Base-by-base conservation (phyloP, 2,888 invertebrate genomes). In the Meteorus colon region DNA sequence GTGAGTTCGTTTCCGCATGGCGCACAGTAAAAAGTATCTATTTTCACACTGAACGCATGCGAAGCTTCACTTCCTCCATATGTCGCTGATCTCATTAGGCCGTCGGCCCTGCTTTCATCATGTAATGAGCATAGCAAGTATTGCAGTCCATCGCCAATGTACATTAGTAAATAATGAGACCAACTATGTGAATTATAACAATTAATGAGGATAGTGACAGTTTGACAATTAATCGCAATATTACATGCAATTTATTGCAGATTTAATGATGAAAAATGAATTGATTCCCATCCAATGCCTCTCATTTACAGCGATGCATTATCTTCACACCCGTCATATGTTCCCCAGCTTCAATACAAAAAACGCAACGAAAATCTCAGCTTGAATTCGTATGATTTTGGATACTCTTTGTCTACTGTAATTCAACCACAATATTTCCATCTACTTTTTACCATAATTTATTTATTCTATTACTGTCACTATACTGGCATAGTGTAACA, bases 241-340 rank as follows among this genome's bases (percentile, higher is more conserved):
- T 16, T 29, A n/a, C 14, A 14, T 27, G 12, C 8, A 55, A 0
- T 4, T 55, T 29, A 45, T 19, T 12, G 41, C 16, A n/a, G 41
- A 12, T 2, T 16, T 3, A 51, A 29, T 27, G 29, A 29, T 41
- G 29, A 29, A 31, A 27, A 62, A 62, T 27, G 10, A 12, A 29
- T 27, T 62, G 62, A 19, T 19, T 24, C 2, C 4, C 5, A 12
- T 45, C 16, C 24, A 24, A 8, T 71, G 59, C 31, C 34, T 69
- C 66, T 68, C 74, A 66, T 74, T 76, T 66, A 69, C 66, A 67
- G 65, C 66, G 41, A 41, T 71, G 75, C 68, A 71, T 79, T 34
- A 60, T 75, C 6, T 51, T 24, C 45, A 29, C 74, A 72, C 72
- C 79, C 77, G 77, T 79, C 74, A 77, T 74, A n/a, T 63, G 62